Percentiles rank a stretch among this genome's conserved stretches.
These are phyloP conservation scores for Nephrotoma flavescens DNA, from an alignment of 2,888 invertebrate species.

Conservation along the genomic window DNA sequence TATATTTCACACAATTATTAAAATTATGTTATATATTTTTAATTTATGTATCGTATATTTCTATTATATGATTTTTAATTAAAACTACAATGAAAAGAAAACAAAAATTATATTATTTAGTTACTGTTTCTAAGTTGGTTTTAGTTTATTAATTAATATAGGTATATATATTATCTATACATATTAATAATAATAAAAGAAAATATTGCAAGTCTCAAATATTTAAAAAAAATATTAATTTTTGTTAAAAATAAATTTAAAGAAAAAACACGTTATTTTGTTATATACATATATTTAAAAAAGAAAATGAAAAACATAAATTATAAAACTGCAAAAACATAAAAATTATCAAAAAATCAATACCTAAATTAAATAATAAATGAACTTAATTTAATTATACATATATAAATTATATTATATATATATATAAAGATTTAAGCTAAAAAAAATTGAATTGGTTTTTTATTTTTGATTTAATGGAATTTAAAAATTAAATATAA, in stretches of 20 bases:
- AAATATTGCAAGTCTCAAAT: background rate
- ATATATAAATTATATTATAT: background rate
- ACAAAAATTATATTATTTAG: background rate
- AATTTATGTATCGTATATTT: background rate
- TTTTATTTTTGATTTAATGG: background rate
- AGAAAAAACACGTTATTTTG: background rate
- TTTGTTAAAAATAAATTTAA: background rate
- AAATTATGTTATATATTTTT: background rate
- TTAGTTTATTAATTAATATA: background rate
- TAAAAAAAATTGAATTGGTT: background rate
- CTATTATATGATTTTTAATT: background rate
- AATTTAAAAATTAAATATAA: background rate
- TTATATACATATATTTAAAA: background rate
- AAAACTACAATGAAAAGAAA: background rate
- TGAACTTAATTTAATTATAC: background rate
- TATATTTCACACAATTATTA: background rate
- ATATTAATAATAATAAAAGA: background rate
- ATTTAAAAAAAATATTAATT: background rate
- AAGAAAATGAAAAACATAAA: background rate
- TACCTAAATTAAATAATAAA: background rate
- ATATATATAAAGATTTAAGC: background rate
- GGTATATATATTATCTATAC: background rate
- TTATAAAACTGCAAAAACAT: background rate
- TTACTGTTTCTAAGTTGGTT: background rate
- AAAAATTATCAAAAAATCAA: background rate